Percentiles rank a stretch among this genome's conserved stretches.
phyloP scores from a whole-genome alignment of 2,888 invertebrate species.

The Acleris laterana region DNA sequence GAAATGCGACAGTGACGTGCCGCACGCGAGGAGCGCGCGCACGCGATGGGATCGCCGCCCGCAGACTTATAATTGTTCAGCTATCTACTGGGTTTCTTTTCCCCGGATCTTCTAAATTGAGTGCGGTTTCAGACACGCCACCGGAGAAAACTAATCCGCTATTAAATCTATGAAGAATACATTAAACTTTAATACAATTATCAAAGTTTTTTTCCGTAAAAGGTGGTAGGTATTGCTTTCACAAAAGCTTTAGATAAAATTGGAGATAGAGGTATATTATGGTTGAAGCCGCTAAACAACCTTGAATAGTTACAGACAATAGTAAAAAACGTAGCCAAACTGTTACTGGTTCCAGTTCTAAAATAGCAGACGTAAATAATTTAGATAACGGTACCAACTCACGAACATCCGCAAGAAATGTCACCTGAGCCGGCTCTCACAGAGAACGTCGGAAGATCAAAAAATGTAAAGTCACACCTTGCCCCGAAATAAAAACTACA shows the following conservation, averaged over 20 bases:
- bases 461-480: slow-evolving; percentile 15
- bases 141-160: too few relatives aligned
- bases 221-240: too few relatives aligned
- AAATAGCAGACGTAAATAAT: slow-evolving; percentile 31
- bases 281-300: background rate
- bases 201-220: too few relatives aligned
- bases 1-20: slow-evolving; percentile 62
- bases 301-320: slow-evolving; percentile 2
- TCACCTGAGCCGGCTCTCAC: slow-evolving; percentile 9
- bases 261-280: background rate
- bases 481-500: slow-evolving; percentile 15
- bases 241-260: too few relatives aligned
- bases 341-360: slow-evolving; percentile 17
- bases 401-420: slow-evolving; percentile 29
- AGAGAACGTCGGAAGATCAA: slow-evolving; percentile 12
- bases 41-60: slow-evolving; percentile 33
- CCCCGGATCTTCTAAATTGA: slow-evolving; percentile 15
- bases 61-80: slow-evolving; percentile 17
- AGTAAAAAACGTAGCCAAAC: slow-evolving; percentile 18
- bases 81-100: slow-evolving; percentile 19
- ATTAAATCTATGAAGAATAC: too few relatives aligned
- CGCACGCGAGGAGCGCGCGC: slow-evolving; percentile 49
- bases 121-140: slow-evolving; percentile 12
- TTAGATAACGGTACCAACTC: slow-evolving; percentile 22
- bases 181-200: too few relatives aligned